These are phyloP conservation scores for Sphinx pinastri DNA, from an alignment of 2,888 invertebrate genomes.

Conservation along the genomic window DNA sequence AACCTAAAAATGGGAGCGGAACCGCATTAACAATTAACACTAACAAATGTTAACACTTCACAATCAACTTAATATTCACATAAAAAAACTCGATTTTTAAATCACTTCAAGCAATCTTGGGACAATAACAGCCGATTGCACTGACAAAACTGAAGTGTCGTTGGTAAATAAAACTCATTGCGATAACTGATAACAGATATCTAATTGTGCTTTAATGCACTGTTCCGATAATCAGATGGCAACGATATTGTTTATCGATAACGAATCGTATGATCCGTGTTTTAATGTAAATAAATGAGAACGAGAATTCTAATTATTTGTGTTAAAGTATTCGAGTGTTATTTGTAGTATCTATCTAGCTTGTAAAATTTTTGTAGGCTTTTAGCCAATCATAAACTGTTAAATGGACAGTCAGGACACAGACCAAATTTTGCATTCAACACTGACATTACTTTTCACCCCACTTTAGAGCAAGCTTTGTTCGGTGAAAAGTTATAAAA, in stretches of 20 bases:
- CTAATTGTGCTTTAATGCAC: slow-evolving; percentile 15
- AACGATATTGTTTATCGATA: slow-evolving; percentile 1
- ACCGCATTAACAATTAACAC: not conserved
- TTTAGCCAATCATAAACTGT: too few relatives aligned
- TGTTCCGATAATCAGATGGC: not conserved
- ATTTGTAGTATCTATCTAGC: too few relatives aligned
- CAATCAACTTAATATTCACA: not conserved
- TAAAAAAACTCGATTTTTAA: not conserved
- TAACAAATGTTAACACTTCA: not conserved
- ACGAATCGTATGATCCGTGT: not conserved
- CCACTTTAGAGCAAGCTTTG: too few relatives aligned
- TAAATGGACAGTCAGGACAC: too few relatives aligned
- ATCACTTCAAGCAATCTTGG: not conserved
- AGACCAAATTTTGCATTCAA: too few relatives aligned
- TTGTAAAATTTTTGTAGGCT: too few relatives aligned
- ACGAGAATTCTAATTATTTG: not conserved
- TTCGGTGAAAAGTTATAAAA: too few relatives aligned
- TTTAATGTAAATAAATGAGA: not conserved
- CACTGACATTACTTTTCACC: too few relatives aligned
- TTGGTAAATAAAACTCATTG: slow-evolving; percentile 24
- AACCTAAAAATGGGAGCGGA: not conserved
- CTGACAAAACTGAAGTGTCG: slow-evolving; percentile 31
- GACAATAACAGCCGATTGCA: slow-evolving; percentile 16
- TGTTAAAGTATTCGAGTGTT: not conserved
- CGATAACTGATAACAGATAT: slow-evolving; percentile 11